Conservation (phyloP, 2,113 vertebrate species). For the Muntiacus muntjak region DNA sequence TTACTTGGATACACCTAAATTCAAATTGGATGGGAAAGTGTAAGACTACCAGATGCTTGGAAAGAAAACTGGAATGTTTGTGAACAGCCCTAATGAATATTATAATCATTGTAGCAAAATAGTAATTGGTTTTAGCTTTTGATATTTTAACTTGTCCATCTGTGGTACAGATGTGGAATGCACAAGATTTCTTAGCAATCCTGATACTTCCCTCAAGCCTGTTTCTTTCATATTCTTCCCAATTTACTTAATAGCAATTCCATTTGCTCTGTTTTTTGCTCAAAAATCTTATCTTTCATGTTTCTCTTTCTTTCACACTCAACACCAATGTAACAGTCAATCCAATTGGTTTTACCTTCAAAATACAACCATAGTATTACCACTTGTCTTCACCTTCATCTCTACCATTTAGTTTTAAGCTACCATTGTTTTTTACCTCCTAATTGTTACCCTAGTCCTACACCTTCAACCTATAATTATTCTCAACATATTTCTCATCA, state of each 20-base stretch:
- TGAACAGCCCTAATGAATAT: neutral
- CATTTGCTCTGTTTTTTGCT: neutral
- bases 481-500: neutral
- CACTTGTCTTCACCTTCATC: neutral
- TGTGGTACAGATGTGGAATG: constrained; percentile 8
- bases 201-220: neutral
- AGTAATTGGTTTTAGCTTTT: constrained; percentile 25
- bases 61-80: neutral
- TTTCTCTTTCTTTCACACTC: neutral
- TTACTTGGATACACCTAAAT: neutral
- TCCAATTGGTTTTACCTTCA: neutral
- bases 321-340: neutral
- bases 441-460: neutral
- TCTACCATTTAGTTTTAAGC: neutral
- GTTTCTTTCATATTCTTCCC: neutral
- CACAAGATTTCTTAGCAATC: constrained; percentile 29
- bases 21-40: neutral
- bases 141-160: constrained; percentile 37
- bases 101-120: constrained; percentile 14
- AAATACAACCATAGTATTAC: neutral
- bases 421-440: neutral
- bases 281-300: neutral
- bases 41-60: neutral
- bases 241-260: neutral
- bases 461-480: neutral